Conservation (phyloP, 2,113 vertebrate genomes). For the Proterorhinus semilunaris region DNA sequence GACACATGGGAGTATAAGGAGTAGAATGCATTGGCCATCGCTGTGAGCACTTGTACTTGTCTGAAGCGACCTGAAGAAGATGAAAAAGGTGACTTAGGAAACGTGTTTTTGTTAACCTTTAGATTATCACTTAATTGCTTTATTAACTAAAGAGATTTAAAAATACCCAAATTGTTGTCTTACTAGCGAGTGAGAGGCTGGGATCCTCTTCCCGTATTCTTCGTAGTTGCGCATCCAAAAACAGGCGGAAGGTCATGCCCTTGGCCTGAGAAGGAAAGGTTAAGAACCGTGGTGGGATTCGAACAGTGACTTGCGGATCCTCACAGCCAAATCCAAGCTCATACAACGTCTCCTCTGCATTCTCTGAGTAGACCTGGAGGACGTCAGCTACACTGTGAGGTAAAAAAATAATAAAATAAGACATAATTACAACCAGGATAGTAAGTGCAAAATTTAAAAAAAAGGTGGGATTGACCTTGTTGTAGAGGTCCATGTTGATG, state of each 20-base stretch:
- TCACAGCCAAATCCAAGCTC: constrained; percentile 85
- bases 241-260: constrained; percentile 90
- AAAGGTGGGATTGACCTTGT: constrained; percentile 78
- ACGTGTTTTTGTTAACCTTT: not conserved
- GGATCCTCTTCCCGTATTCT: constrained; percentile 86
- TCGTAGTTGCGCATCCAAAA: constrained; percentile 83
- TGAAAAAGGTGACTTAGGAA: not conserved
- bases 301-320: constrained; percentile 75
- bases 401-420: not conserved
- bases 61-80: constrained; percentile 86
- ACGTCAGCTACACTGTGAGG: constrained; percentile 77
- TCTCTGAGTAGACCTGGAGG: constrained; percentile 79
- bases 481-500: constrained; percentile 75
- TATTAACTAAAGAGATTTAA: not conserved
- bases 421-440: not conserved
- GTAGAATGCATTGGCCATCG: constrained; percentile 87
- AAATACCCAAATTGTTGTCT: constrained; percentile 37
- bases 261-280: constrained; percentile 80
- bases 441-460: not conserved
- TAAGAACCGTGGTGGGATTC: constrained; percentile 89
- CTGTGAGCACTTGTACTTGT: constrained; percentile 86
- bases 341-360: constrained; percentile 86
- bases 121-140: not conserved
- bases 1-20: constrained; percentile 91
- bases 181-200: constrained; percentile 87